Base-by-base conservation (phyloP, 2,797 vertebrate species). In the Sebastes taczanowskii region DNA sequence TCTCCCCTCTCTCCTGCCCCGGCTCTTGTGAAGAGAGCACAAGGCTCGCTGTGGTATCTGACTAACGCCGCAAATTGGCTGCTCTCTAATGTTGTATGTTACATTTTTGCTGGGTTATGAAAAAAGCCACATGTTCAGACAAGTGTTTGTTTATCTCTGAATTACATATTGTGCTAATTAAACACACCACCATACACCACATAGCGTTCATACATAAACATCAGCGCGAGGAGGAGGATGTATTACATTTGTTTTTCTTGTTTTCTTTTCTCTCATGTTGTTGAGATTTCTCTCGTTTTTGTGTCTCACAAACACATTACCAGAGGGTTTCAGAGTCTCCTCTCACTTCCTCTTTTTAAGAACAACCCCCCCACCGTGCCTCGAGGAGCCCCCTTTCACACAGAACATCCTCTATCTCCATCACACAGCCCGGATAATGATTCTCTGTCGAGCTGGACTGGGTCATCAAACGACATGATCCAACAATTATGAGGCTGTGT, bases 381-480 rank as follows among this genome's bases (percentile, higher is more conserved):
- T 71, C 29, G 76, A 88, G 81, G 73, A 85, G 82, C 72, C 71
- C 80, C 83, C 67, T 80, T 81, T 38, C 35, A 38, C 72, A 80
- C 76, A 84, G 80, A 87, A 49, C 90, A 74, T 82, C 74, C 84
- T 34, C 83, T 80, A 69, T 90, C 88, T 88, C 89, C 86, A 86
- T 91, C 86, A 86, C 82, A 82, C 80, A 60, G 81, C 46, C 34
- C 85, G 80, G 83, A 85, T 93, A 92, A 93, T 89, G 91, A 94
- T 91, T 91, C 78, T 84, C 85, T 84, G 84, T 90, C 89, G 86
- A 89, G 82, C 90, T 75, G 87, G 91, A 93, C 91, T 80, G 78
- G 91, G 88, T 92, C 91, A 94, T 93, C 91, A 92, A 92, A 92
- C 91, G 92, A 91, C 91, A 88, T 83, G 88, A 93, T 92, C 86